Percentiles rank a stretch among this genome's conserved stretches.
These are phyloP conservation scores for Carduelis carduelis DNA, from an alignment of 2,797 vertebrate species.

Conservation along the genomic window DNA sequence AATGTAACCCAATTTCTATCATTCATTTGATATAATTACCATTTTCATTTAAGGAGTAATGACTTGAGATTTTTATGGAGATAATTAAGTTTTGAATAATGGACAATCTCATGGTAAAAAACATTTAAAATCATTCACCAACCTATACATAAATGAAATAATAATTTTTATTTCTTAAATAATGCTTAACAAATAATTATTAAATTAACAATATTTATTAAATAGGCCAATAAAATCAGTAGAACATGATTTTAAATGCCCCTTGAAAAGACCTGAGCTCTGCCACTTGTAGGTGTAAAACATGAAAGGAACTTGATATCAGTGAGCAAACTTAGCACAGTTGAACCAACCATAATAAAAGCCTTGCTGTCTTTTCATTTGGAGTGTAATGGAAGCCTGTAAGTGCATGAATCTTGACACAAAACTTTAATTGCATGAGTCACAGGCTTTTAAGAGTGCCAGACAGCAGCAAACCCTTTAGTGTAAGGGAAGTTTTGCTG, in stretches of 20 bases:
- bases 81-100: neutral
- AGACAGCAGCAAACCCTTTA: neutral
- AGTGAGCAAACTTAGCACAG: neutral
- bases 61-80: neutral
- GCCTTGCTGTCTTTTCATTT: neutral
- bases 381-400: neutral
- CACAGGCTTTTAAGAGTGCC: neutral
- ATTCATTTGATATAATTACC: neutral
- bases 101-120: neutral
- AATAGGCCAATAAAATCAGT: neutral
- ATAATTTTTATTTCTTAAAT: neutral
- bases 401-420: neutral
- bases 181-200: neutral
- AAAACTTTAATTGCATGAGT: neutral
- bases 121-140: neutral
- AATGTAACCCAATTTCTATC: neutral
- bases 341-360: neutral
- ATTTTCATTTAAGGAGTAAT: neutral
- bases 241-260: neutral
- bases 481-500: neutral
- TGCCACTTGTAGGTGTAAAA: neutral
- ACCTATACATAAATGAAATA: neutral
- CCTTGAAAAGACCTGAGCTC: neutral
- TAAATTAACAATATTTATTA: neutral
- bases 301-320: neutral